Base-by-base conservation (phyloP, 2,113 vertebrate species). In the Halcyon senegalensis region DNA sequence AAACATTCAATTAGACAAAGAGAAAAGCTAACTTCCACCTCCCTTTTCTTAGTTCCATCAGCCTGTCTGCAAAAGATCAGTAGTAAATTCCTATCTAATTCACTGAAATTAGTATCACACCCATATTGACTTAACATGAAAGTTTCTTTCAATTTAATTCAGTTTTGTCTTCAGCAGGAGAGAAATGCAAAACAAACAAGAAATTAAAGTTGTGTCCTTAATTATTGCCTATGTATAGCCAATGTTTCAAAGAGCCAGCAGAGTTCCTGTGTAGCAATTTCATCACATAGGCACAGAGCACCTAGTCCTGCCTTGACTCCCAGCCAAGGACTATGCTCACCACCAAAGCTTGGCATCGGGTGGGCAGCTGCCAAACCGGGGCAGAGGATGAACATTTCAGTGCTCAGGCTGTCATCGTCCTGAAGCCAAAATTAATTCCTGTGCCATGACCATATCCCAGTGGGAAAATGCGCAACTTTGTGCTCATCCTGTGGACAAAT, bases 1-100 rank as follows among this genome's bases (percentile, higher is more conserved):
- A 85, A 94, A 50, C 28, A 73, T 59, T 63, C 35, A 66, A 27
- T 50, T 50, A 90, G 35, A 37, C 58, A 85, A 64, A 67, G 59
- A 76, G 59, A 80, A 93, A 94, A 91, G 24, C 55, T 58, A 46
- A 43, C 39, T 73, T 80, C 59, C 48, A 75, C 58, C 56, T 77
- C 80, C 88, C 46, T 75, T 67, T 66, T 75, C 69, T 19, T 83
- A 37, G 18, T 81, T 76, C 80, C 50, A 59, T 39, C 73, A 66
- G 25, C 44, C 31, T 44, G 79, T 69, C 63, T 62, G 56, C 59
- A 80, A 63, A 70, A 77, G 53, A 62, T 51, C 41, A 70, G 14
- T 8, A 67, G 19, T 51, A 80, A 81, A 86, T 59, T 51, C 63
- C 50, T 30, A 10, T 2, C 28, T 27, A 8, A 48, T 73, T 55